These are phyloP conservation scores for Scaptomyza cyrtandrae DNA, from an alignment of 2,888 invertebrate species.

Conservation along the genomic window DNA sequence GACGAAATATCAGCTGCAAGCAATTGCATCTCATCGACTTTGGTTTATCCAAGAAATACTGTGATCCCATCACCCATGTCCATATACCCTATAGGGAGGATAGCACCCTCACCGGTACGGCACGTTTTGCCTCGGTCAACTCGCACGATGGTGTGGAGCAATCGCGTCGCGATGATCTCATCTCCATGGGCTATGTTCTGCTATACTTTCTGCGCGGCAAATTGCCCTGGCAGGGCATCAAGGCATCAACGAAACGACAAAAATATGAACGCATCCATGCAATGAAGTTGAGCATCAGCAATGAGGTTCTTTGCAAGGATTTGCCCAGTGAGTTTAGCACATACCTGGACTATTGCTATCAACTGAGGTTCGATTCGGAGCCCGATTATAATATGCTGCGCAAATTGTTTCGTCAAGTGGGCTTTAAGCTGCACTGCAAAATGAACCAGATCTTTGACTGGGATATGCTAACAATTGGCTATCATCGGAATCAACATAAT, in stretches of 20 bases:
- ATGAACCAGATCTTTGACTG: slow-evolving; percentile 99
- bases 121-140: slow-evolving; percentile 97
- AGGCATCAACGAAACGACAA: slow-evolving; percentile 98
- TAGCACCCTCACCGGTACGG: slow-evolving; percentile 92
- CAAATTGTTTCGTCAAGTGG: slow-evolving; percentile 95
- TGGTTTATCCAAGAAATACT: slow-evolving; percentile 98
- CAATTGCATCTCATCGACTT: slow-evolving; percentile 99
- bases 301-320: slow-evolving; percentile 89
- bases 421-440: slow-evolving; percentile 96
- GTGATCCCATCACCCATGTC: slow-evolving; percentile 95
- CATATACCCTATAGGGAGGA: slow-evolving; percentile 99
- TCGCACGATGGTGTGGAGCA: slow-evolving; percentile 99
- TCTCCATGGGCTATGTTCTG: slow-evolving; percentile 98
- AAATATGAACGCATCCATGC: slow-evolving; percentile 99
- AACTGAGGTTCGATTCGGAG: slow-evolving; percentile 96
- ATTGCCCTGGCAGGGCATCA: slow-evolving; percentile 99
- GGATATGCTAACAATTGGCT: slow-evolving; percentile 98
- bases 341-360: slow-evolving; percentile 97
- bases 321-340: slow-evolving; percentile 95
- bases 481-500: slow-evolving; percentile 63
- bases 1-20: slow-evolving; percentile 96
- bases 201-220: slow-evolving; percentile 99
- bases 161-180: slow-evolving; percentile 97
- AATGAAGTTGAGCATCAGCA: slow-evolving; percentile 98
- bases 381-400: slow-evolving; percentile 98